Percentiles rank a stretch among this genome's conserved stretches.
Conservation (phyloP, 2,113 vertebrate species). For the Camelus bactrianus region DNA sequence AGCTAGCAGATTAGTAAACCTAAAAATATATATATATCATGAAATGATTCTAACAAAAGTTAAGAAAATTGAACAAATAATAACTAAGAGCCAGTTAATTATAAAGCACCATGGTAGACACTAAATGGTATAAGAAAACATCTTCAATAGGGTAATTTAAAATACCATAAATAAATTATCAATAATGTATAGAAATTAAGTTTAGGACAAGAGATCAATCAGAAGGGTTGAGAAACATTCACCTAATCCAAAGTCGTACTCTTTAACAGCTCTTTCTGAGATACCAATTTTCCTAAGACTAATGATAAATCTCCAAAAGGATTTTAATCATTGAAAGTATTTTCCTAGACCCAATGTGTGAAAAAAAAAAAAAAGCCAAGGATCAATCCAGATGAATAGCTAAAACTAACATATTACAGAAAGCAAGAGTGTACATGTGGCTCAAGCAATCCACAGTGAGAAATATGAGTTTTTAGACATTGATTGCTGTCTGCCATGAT, state of each 20-base stretch:
- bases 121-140: slow-evolving; percentile 37
- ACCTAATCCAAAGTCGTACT: slow-evolving; percentile 28
- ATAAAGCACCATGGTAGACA: background rate
- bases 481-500: background rate
- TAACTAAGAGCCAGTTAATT: background rate
- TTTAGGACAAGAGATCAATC: background rate
- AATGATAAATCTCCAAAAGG: slow-evolving; percentile 51
- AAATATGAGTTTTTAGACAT: slow-evolving; percentile 10
- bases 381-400: slow-evolving; percentile 5
- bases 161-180: slow-evolving; percentile 25
- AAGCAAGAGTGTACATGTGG: background rate
- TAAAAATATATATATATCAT: background rate
- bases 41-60: slow-evolving; percentile 39
- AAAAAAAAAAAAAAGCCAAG: background rate
- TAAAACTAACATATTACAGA: background rate
- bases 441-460: slow-evolving; percentile 28
- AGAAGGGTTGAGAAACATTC: slow-evolving; percentile 25
- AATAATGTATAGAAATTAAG: slow-evolving; percentile 33
- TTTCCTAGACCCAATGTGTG: slow-evolving; percentile 11
- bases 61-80: slow-evolving; percentile 23
- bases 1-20: background rate
- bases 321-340: slow-evolving; percentile 49
- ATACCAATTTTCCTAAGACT: slow-evolving; percentile 50
- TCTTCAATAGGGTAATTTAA: slow-evolving; percentile 36
- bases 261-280: background rate